A percentile compares a stretch with the other conserved stretches of the same genome.
Conservation (phyloP, 2,113 vertebrate genomes). For the Eclectus roratus region DNA sequence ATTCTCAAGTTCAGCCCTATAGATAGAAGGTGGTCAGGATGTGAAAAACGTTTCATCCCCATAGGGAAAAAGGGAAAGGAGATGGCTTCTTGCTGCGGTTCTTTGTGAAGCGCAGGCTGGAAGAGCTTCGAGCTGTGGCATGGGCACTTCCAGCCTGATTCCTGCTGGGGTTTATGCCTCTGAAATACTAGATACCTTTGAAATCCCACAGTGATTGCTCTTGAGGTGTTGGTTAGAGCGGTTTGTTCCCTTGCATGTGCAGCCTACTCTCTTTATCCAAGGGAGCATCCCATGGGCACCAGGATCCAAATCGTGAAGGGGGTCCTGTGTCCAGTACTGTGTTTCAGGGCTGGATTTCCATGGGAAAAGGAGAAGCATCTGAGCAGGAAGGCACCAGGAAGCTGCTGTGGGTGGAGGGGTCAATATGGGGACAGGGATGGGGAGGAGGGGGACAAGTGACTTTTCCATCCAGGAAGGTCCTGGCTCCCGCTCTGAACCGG, state of each 20-base stretch:
- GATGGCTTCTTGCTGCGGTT: not conserved
- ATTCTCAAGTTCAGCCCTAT: not conserved
- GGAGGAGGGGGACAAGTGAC: not conserved
- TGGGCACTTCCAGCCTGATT: not conserved
- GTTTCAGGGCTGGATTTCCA: not conserved
- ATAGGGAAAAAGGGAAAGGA: not conserved
- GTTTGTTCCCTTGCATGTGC: not conserved
- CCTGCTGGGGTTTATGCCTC: not conserved
- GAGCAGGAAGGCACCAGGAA: not conserved
- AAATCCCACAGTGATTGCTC: not conserved
- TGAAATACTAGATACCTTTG: not conserved
- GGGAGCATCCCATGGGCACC: fast-evolving
- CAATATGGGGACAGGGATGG: not conserved
- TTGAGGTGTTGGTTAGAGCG: fast-evolving
- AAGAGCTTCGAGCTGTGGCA: not conserved
- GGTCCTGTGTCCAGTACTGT: fast-evolving
- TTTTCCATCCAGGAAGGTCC: not conserved
- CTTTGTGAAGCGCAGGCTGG: not conserved
- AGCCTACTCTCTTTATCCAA: not conserved
- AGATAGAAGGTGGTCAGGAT: not conserved
- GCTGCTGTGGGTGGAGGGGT: not conserved
- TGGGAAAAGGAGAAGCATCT: not conserved
- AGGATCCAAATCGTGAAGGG: fast-evolving
- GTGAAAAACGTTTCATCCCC: not conserved
- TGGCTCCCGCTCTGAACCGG: not conserved